These are phyloP conservation scores for Apodemia mormo DNA, from an alignment of 2,888 invertebrate genomes.

Conservation along the genomic window DNA sequence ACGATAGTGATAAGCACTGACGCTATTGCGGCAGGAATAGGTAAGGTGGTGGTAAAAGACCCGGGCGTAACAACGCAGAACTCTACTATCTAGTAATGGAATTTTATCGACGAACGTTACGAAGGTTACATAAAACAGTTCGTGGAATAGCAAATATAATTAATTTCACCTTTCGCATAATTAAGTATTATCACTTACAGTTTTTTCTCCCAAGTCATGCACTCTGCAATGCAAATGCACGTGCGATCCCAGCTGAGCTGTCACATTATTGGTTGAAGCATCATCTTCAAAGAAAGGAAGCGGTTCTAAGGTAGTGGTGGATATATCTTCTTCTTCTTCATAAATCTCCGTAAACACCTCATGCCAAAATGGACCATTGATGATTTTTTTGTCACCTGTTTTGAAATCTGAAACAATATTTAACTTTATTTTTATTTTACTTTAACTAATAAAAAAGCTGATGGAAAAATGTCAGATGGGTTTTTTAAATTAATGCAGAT, in stretches of 20 bases:
- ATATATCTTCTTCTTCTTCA: conserved; percentile 68
- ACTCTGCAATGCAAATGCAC: conserved; percentile 86
- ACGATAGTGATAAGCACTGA: not conserved
- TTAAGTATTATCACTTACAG: conserved; percentile 66
- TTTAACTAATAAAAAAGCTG: not conserved
- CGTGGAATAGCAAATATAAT: no score
- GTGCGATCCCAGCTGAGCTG: conserved; percentile 84
- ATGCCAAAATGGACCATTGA: conserved; percentile 73
- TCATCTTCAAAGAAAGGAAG: conserved; percentile 87
- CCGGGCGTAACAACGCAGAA: no score
- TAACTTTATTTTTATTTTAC: not conserved
- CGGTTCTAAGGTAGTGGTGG: conserved; percentile 85
- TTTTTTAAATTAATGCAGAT: no score
- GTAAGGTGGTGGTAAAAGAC: no score
- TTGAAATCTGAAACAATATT: conserved; percentile 59
- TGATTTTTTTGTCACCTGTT: conserved; percentile 68
- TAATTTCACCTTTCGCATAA: no score
- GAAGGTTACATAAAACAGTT: no score
- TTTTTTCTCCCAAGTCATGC: conserved; percentile 86
- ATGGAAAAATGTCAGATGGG: no score
- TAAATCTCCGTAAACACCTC: conserved; percentile 70
- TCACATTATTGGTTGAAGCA: conserved; percentile 84
- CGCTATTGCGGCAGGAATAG: no score
- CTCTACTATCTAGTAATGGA: no score
- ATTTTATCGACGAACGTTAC: no score